Base-by-base conservation (phyloP, 2,888 invertebrate genomes). In the Diaperis boleti region DNA sequence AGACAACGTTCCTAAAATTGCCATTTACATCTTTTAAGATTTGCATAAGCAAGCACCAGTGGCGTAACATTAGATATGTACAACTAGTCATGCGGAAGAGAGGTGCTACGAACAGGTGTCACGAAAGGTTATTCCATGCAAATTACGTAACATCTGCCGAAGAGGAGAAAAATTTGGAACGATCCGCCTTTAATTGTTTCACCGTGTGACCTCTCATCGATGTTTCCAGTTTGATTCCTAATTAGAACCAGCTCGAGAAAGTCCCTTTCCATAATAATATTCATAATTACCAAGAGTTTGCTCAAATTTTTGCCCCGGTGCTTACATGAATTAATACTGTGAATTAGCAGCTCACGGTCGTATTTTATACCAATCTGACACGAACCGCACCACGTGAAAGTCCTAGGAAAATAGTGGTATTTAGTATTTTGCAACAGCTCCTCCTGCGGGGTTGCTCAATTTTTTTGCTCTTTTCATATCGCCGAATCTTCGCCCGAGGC, bases 281-380 rank as follows among this genome's bases (percentile, higher is more conserved):
- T 15, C 47, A 47, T 47, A 31, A 47, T 47, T 31, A 47, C 31
- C 31, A 47, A 47, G 14, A 7, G 47, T 47, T 45, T 39, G 39
- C 15, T 31, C 15, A 31, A 47, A 47, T 47, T 47, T 47, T 47
- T 47, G 29, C 14, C n/a, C 13, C 14, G 26, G 26, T 33, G 33
- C 33, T 10, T 33, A 13, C 26, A 44, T 47, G 47, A 47, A 47
- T 47, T 47, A 42, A 47, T 47, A 17, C 29, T 8, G 31, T 17
- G 15, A 47, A 47, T 47, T 47, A 47, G 8, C 31, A 47, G 13
- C 42, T 42, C 15, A 42, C 11, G 22, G 10, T n/a, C 10, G 11
- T 47, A 47, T 31, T 47, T 47, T 31, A 47, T 47, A n/a, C n/a
- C n/a, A n/a, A n/a, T n/a, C n/a, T n/a, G 17, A 13, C 39, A 39